Evolutionary conservation across 2,797 vertebrate species (phyloP).

Genomic region (Premnoplex brunnescens): DNA sequence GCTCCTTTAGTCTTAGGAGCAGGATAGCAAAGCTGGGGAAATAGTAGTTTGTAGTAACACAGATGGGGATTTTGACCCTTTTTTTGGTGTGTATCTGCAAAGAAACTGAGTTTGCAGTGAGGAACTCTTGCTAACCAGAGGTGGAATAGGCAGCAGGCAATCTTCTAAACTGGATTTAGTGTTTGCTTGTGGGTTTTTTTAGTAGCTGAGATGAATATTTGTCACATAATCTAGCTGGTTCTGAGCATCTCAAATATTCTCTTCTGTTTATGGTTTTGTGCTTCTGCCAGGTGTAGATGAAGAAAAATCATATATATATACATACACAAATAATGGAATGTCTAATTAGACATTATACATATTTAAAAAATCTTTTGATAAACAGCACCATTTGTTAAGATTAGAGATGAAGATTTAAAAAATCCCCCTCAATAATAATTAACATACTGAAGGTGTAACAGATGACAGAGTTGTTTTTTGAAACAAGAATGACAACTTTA

Average conservation of each 20-base stretch:
- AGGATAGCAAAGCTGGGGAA: neutral
- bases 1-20: neutral
- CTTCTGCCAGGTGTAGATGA: neutral
- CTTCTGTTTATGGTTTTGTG: neutral
- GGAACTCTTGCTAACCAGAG: neutral
- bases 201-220: neutral
- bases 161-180: neutral
- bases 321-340: neutral
- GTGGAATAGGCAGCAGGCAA: neutral
- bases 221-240: neutral
- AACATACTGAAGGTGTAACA: neutral
- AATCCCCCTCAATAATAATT: fast-evolving
- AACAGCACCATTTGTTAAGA: neutral
- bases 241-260: neutral
- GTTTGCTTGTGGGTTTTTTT: neutral
- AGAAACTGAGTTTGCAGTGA: neutral
- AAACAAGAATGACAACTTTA: neutral
- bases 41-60: neutral
- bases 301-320: neutral
- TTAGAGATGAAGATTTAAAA: neutral
- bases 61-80: neutral
- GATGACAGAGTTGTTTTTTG: neutral
- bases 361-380: neutral
- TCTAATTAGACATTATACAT: neutral
- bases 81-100: neutral